Conservation (phyloP, 2,888 invertebrate genomes). For the Drosophila anomalata region DNA sequence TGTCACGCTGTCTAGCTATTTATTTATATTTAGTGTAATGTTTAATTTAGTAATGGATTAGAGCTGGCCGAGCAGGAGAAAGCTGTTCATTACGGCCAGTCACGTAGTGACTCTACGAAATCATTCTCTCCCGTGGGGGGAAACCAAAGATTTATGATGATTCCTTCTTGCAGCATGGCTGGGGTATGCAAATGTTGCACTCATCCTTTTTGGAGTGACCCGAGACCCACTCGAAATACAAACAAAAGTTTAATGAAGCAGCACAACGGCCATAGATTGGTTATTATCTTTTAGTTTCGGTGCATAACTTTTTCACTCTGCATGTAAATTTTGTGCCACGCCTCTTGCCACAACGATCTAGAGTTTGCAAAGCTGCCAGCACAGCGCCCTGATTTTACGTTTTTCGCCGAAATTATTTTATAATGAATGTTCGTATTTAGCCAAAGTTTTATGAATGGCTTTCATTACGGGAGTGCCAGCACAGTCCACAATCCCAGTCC, state of each 20-base stretch:
- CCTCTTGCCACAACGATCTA: background rate
- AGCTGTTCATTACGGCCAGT: slow-evolving; percentile 74
- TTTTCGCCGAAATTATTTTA: slow-evolving; percentile 69
- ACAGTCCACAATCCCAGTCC: background rate
- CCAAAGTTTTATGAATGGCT: slow-evolving; percentile 78
- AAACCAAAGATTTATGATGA: slow-evolving; percentile 75
- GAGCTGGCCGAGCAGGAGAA: slow-evolving; percentile 43
- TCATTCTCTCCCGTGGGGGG: slow-evolving; percentile 28
- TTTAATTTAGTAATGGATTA: slow-evolving; percentile 83
- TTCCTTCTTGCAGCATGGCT: slow-evolving; percentile 56
- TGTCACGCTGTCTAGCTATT: slow-evolving; percentile 77
- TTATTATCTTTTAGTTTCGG: slow-evolving; percentile 72
- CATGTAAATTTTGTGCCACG: slow-evolving; percentile 66
- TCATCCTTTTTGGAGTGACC: slow-evolving; percentile 26
- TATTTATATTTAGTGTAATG: slow-evolving; percentile 78
- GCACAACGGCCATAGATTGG: slow-evolving; percentile 59
- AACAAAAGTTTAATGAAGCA: slow-evolving; percentile 71
- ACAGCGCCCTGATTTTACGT: slow-evolving; percentile 24
- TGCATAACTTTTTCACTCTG: slow-evolving; percentile 73
- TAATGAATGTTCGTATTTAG: slow-evolving; percentile 79
- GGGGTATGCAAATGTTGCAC: slow-evolving; percentile 35
- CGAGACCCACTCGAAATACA: slow-evolving; percentile 39
- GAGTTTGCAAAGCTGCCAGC: slow-evolving; percentile 5
- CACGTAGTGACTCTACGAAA: slow-evolving; percentile 58
- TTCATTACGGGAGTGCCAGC: slow-evolving; percentile 61